Evolutionary conservation across 92 coral and sea anemone genomes (phyloP).

Genomic region (Zoanthus sociatus): DNA sequence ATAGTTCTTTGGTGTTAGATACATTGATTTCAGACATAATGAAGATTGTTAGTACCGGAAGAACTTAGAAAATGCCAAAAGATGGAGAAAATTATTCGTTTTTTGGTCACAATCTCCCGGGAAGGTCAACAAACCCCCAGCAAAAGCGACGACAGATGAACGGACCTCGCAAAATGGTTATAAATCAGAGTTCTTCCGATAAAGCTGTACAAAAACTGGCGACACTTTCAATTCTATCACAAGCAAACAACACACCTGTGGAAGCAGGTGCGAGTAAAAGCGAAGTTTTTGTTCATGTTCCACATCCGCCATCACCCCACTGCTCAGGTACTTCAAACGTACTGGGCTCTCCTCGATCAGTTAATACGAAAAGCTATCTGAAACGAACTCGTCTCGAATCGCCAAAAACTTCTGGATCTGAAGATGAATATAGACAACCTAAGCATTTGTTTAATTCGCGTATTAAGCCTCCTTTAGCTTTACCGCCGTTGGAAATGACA

Average conservation of each 20-base stretch:
- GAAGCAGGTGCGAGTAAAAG: slow-evolving; percentile 43
- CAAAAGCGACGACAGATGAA: slow-evolving; percentile 50
- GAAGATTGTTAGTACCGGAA: background rate
- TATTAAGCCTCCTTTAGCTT: slow-evolving; percentile 56
- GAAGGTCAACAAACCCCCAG: slow-evolving; percentile 49
- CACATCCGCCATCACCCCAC: slow-evolving; percentile 86
- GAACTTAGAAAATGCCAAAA: slow-evolving; percentile 17
- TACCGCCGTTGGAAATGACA: slow-evolving; percentile 37
- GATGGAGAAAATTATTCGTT: slow-evolving; percentile 80
- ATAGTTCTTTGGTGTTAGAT: background rate
- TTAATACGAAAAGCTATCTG: slow-evolving; percentile 62
- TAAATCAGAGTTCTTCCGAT: slow-evolving; percentile 58
- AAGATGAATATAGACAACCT: slow-evolving; percentile 66
- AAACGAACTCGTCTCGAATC: slow-evolving; percentile 80
- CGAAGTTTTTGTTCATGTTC: slow-evolving; percentile 52
- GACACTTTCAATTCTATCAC: slow-evolving; percentile 64
- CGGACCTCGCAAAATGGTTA: slow-evolving; percentile 39
- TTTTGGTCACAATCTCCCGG: slow-evolving; percentile 73
- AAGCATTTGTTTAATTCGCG: slow-evolving; percentile 64
- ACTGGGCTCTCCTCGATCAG: slow-evolving; percentile 57
- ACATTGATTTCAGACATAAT: slow-evolving; percentile 1
- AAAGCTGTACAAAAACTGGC: slow-evolving; percentile 53
- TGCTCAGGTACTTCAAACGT: slow-evolving; percentile 51
- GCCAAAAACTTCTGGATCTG: slow-evolving; percentile 83
- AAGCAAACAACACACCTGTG: slow-evolving; percentile 29